Evolutionary conservation across 2,113 vertebrate species (phyloP).

Genomic region (Tringa solitaria): DNA sequence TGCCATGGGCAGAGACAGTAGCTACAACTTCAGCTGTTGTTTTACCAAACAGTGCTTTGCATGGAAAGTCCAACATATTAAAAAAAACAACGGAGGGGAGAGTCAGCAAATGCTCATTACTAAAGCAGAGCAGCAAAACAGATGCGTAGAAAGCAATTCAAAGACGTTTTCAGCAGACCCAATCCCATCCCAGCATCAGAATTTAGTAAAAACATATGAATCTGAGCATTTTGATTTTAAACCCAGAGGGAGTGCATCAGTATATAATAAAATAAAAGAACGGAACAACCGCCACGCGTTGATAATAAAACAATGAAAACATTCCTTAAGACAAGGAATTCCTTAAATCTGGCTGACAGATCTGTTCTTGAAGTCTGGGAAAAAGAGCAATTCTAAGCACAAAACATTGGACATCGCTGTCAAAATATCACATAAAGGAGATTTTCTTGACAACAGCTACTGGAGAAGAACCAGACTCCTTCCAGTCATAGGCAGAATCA

Average conservation of each 20-base stretch:
- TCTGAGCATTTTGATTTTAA: neutral
- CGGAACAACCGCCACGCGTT: neutral
- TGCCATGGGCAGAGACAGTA: neutral
- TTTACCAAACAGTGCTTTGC: neutral
- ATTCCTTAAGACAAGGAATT: neutral
- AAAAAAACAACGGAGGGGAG: too few relatives aligned
- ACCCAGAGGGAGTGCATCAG: neutral
- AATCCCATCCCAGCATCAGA: neutral
- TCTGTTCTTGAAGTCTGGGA: neutral
- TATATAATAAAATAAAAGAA: neutral
- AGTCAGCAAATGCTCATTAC: neutral
- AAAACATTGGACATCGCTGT: neutral
- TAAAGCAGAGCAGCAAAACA: neutral
- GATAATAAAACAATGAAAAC: neutral
- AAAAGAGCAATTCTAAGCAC: neutral
- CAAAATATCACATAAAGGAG: neutral
- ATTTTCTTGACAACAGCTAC: neutral
- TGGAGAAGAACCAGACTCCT: neutral
- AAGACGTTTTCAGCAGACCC: neutral
- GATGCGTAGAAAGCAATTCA: neutral
- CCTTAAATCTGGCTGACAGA: neutral
- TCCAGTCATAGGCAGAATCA: neutral
- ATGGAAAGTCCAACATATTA: neutral
- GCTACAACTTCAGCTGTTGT: neutral
- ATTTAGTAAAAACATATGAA: neutral